Percentiles rank a stretch among this genome's conserved stretches.
Evolutionary conservation across 2,888 invertebrate species (phyloP).

Genomic region (Onchidella celtica): DNA sequence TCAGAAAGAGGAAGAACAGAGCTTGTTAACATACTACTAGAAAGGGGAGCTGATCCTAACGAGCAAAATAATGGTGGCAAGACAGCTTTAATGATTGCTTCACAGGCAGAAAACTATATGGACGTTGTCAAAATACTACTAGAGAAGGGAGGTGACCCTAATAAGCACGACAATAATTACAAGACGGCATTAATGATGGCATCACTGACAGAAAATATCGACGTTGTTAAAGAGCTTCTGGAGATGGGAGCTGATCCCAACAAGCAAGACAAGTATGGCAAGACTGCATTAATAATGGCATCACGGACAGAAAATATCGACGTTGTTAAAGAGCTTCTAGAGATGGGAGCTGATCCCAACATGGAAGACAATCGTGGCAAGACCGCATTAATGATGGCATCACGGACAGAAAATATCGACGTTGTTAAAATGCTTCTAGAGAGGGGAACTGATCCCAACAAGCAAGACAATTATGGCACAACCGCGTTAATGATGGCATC

Average conservation of each 20-base stretch:
- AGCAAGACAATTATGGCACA: not conserved
- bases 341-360: not conserved
- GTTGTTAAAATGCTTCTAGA: not conserved
- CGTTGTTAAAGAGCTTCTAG: not conserved
- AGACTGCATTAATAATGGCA: not conserved
- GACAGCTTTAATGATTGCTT: conserved; percentile 5
- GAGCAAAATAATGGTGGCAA: not conserved
- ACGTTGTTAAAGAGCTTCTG: not conserved
- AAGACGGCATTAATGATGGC: not conserved
- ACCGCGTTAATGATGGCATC: not conserved
- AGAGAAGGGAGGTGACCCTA: not conserved
- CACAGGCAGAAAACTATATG: not conserved
- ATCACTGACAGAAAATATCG: not conserved
- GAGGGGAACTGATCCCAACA: not conserved
- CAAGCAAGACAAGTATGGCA: not conserved
- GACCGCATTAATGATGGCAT: not conserved
- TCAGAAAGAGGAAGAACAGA: not conserved
- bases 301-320: not conserved
- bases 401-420: not conserved
- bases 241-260: not conserved
- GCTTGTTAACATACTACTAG: not conserved
- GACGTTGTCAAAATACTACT: not conserved
- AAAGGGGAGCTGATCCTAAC: not conserved
- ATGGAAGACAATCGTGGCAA: not conserved
- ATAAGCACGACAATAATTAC: not conserved